Evolutionary conservation across 2,797 vertebrate species (phyloP), one percentile per base, ranked within the genome.

Genomic region (Poeciliopsis turneri): DNA sequence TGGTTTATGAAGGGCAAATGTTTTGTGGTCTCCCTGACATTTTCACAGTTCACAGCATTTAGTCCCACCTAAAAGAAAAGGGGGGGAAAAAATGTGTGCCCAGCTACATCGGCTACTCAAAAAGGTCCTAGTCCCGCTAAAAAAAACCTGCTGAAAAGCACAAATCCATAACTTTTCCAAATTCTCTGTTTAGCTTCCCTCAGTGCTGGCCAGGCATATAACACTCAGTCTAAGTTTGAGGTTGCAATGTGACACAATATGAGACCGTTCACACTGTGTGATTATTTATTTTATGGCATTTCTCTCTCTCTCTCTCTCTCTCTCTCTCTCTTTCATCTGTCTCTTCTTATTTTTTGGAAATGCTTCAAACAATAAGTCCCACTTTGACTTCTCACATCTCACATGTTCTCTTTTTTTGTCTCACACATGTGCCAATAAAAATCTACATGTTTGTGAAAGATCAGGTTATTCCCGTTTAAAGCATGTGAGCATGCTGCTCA

Each of bases 381-480:
- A 9, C 85, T 86, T 87, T 74, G 89, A 92, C 80, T 83, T 90
- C 72, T 90, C 80, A 76, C 87, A 82, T 91, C 69, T 87, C 76
- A 71, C 72, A 70, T 64, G 82, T 83, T 86, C 77, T 84, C 75
- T 74, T 84, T 74, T 84, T 85, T 91, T 33, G 73, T 81, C 75
- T 80, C 82, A 77, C 79, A 78, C 71, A 77, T 79, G 33, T 66
- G 13, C 15, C 2, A 61, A 18, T 61, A 61, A 30, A 61, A 36
- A 64, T 84, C 72, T 72, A 79, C 77, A 82, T 83, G 79, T 90
- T 88, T 82, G 86, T 68, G 66, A 74, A 71, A 82, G 74, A 86
- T 88, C 86, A 78, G 80, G 15, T 78, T 84, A 76, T 89, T 84
- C 70, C 74, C 46, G 43, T 86, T 90, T 87, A 87, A 82, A 82